Base-by-base conservation (phyloP, 2,113 vertebrate species). In the Trochalopteron elliotii region DNA sequence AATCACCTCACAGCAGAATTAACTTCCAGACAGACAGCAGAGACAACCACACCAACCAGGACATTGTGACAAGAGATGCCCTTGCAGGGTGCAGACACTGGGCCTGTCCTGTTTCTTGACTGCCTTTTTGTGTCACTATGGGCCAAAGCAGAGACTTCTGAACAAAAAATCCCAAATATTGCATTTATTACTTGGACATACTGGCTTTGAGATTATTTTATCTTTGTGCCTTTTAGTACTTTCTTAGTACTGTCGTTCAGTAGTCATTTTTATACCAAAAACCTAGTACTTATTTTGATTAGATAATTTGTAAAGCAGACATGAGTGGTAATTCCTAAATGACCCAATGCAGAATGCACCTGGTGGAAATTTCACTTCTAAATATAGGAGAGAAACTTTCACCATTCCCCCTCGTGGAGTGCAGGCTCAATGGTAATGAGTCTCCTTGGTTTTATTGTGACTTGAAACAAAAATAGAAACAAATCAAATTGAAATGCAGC, bases 351-450 rank as follows among this genome's bases (percentile, higher is more conserved):
- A 30, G 31, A n/a, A 35, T 23, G 53, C 55, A 95, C 64, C 91
- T 83, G 72, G 91, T 89, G 90, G 91, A 96, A 91, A 95, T 90
- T 93, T 97, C 89, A 80, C 67, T 91, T 83, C 95, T 97, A 96
- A 97, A 97, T 95, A 89, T 69, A 97, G 72, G 83, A 92, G 52
- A 80, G 87, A 96, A 96, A 92, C 63, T 92, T 92, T 87, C 59
- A 44, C 63, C 89, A 94, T 94, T 94, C 84, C 91, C 77, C 86
- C 95, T 37, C 59, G 83, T 49, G 95, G 78, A 89, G 96, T 53
- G 72, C 45, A 42, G 6, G 50, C 69, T 94, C 57, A 55, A 31
- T 68, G 72, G 42, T 69, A 82, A 95, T 59, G 82, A 84, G 80
- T 35, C 87, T 78, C 85, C 89, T 70, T 80, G 65, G 89, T 89